These are phyloP conservation scores for Nylanderia fulva DNA, from an alignment of 1,140 invertebrate genomes.

Conservation along the genomic window DNA sequence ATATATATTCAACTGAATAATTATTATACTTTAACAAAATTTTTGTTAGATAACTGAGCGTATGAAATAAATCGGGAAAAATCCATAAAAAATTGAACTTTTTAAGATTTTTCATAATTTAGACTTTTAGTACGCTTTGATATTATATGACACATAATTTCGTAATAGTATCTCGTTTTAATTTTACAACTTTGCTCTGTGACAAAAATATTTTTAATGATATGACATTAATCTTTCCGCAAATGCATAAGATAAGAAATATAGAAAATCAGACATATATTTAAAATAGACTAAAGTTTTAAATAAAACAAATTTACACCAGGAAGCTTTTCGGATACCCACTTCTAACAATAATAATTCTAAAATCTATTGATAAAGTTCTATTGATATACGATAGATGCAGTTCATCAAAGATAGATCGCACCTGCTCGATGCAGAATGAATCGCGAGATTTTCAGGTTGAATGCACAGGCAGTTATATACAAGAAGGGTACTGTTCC, in stretches of 20 bases:
- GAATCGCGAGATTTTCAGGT: slow-evolving; percentile 7
- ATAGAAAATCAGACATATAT: background rate
- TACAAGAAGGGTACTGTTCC: slow-evolving; percentile 32
- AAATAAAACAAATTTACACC: too few species aligned
- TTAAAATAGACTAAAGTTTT: background rate
- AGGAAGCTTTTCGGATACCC: background rate
- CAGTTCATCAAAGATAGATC: background rate
- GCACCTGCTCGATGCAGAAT: background rate
- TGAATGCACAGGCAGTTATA: background rate
- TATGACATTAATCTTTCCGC: background rate
- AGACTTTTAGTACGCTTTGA: background rate
- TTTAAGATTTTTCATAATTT: background rate
- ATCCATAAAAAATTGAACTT: background rate
- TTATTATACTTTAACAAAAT: background rate
- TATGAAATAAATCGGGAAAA: background rate
- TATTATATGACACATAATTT: background rate
- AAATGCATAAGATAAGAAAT: background rate
- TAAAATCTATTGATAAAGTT: background rate
- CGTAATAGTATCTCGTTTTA: background rate
- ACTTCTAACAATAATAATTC: background rate
- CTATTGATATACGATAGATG: background rate
- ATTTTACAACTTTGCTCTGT: background rate
- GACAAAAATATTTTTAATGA: background rate
- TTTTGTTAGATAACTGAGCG: background rate
- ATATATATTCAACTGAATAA: background rate